Evolutionary conservation across 2,888 invertebrate species (phyloP), one percentile per base, ranked within the genome.

Genomic region (Oscheius onirici): DNA sequence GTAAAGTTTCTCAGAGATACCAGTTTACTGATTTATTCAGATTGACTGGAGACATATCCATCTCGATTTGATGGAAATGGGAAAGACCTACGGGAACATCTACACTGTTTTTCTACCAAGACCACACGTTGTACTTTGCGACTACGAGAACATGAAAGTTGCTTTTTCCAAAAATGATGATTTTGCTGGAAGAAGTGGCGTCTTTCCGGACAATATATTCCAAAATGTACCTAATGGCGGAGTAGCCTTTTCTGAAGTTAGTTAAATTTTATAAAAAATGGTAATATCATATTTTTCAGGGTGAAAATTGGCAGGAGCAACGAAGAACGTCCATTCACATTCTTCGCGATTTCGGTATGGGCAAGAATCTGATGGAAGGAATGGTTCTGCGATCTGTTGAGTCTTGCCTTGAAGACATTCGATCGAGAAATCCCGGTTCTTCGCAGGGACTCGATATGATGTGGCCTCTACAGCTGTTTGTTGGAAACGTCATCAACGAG

Each of bases 401-500:
- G 1, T 69, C 69, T 8, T 60, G 74, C 57, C 41, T 78, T 0
- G 22, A 22, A 0, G 75, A 76, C 8, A 17, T 78, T n/a, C 26
- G 69, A 17, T 24, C 26, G 2, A 11, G 26, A 1, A 28, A 70
- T 1, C 65, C 69, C 20, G 55, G n/a, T 34, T 34, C 34, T 0
- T 8, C 8, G 6, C 41, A 70, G 2, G 66, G 44, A 17, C 22
- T 74, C n/a, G 73, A 79, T 43, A 46, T 79, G 43, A 67, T 63
- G 44, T 73, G 73, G 78, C 78, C 78, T 13, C 58, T 78, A 10
- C 67, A 71, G 57, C 34, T 71, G 17, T 80, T 78, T 41, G 76
- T 82, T 11, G 80, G 75, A 11, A 82, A 82, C 58, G 74, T 82
- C 15, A 82, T 82, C 71, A 76, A 75, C 70, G 71, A 78, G 15